Base-by-base conservation (phyloP, 1,140 invertebrate species). In the Microplitis demolitor region DNA sequence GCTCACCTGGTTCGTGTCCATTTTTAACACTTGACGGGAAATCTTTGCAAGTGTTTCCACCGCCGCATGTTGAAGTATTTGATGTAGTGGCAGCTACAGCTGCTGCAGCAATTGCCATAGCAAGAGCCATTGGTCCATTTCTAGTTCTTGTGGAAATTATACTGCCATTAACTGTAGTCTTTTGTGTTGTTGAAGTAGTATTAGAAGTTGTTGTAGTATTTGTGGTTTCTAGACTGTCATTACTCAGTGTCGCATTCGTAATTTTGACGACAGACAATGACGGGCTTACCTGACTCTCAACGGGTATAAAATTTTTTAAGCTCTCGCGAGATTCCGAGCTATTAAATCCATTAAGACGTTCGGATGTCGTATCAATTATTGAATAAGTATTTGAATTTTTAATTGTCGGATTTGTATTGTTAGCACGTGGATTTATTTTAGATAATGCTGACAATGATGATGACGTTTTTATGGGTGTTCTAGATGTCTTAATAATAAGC, bases 401-500 rank as follows among this genome's bases (percentile, higher is more conserved):
- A 9, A 45, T 45, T 45, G 6, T 11, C 6, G 39, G 6, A 45
- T 45, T 33, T 6, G 39, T 45, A 45, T 45, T 33, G 31, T 68
- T 58, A 14, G 31, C 35, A 71, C 60, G 53, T 16, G 16, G 24
- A 9, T 11, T 16, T 34, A 37, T 37, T 3, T 34, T 66, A 31
- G 34, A 6, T 58, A 56, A 63, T 2, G 3, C 61, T 45, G 54
- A 14, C 58, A 34, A 68, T 35, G 5, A 8, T 14, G 14, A n/a
- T 14, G 51, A 54, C n/a, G 58, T 61, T 50, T 76, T 73, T 13
- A 63, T 68, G 58, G 81, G 78, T 35, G 80, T 76, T 66, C 82
- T 83, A 9, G 82, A 87, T 35, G 83, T 85, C 74, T 87, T 87
- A 58, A 87, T 85, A 71, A 87, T 87, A 54, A 87, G 69, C 3